phyloP scores from a whole-genome alignment of 1,140 invertebrate species.

The Cephus cinctus region DNA sequence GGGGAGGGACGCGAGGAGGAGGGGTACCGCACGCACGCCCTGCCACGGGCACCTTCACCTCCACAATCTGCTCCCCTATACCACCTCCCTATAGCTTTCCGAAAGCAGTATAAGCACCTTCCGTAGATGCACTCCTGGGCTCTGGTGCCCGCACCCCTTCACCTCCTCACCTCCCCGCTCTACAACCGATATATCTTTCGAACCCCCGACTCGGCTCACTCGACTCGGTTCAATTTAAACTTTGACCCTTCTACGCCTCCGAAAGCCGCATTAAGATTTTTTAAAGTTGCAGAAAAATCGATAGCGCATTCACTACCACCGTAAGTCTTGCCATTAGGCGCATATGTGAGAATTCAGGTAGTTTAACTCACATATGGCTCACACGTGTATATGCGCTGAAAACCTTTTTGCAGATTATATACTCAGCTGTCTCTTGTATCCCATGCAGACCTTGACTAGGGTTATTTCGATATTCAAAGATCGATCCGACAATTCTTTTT shows the following conservation, averaged over 20 bases:
- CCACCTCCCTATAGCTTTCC: slow-evolving; percentile 21
- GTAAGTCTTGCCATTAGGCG: background rate
- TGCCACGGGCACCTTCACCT: slow-evolving; percentile 22
- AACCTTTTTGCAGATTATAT: too few relatives aligned
- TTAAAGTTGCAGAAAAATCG: slow-evolving; percentile 49
- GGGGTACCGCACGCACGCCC: slow-evolving; percentile 49
- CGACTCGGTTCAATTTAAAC: slow-evolving; percentile 53
- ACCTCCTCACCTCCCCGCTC: slow-evolving; percentile 14
- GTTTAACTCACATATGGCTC: too few relatives aligned
- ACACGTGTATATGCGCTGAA: too few relatives aligned
- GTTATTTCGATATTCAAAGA: background rate
- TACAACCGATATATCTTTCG: too few relatives aligned
- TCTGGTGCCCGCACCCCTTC: background rate
- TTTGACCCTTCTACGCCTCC: slow-evolving; percentile 45
- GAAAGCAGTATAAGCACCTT: slow-evolving; percentile 21
- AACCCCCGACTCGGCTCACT: too few relatives aligned
- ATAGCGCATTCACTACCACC: slow-evolving; percentile 34
- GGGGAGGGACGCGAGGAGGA: too few relatives aligned
- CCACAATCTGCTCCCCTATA: slow-evolving; percentile 17
- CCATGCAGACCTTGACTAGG: background rate
- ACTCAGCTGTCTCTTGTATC: slow-evolving; percentile 21
- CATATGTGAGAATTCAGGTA: background rate
- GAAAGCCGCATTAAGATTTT: slow-evolving; percentile 55
- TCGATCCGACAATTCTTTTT: background rate
- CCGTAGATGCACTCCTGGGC: too few relatives aligned